phyloP scores from a whole-genome alignment of 2,113 vertebrate species.

The Columba janthina region DNA sequence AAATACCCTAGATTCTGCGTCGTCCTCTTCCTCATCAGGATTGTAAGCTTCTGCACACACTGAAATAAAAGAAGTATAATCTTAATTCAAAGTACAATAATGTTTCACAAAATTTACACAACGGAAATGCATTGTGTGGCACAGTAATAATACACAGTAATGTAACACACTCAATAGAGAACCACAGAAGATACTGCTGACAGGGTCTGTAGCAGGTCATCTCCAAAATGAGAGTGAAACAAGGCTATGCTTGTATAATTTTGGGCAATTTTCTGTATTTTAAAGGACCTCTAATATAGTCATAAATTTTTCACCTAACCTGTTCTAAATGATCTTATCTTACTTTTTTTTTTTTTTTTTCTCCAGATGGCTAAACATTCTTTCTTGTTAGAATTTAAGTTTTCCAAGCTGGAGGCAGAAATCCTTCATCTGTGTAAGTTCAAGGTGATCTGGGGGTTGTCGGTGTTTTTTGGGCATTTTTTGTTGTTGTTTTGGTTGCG shows the following conservation, averaged over 20 bases:
- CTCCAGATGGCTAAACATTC: background rate
- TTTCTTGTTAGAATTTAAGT: background rate
- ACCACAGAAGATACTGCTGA: background rate
- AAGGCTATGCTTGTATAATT: background rate
- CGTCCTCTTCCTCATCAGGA: slow-evolving; percentile 97
- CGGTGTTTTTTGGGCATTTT: background rate
- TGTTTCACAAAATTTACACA: background rate
- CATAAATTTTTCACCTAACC: background rate
- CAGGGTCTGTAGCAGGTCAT: background rate
- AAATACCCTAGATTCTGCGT: slow-evolving; percentile 90
- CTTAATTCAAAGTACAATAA: slow-evolving; percentile 7
- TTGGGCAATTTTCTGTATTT: background rate
- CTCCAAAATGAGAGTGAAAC: background rate
- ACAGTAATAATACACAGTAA: background rate
- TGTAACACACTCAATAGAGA: background rate
- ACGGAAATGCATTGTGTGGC: background rate
- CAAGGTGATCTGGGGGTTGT: background rate
- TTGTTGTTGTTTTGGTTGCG: too few relatives aligned
- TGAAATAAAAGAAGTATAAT: slow-evolving; percentile 66
- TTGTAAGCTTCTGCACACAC: slow-evolving; percentile 98
- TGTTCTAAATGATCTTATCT: background rate
- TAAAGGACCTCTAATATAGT: background rate
- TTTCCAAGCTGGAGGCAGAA: background rate
- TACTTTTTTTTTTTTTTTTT: background rate
- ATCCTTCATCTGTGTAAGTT: background rate